Evolutionary conservation across 2,113 vertebrate species (phyloP).

Genomic region (Catharus minimus): DNA sequence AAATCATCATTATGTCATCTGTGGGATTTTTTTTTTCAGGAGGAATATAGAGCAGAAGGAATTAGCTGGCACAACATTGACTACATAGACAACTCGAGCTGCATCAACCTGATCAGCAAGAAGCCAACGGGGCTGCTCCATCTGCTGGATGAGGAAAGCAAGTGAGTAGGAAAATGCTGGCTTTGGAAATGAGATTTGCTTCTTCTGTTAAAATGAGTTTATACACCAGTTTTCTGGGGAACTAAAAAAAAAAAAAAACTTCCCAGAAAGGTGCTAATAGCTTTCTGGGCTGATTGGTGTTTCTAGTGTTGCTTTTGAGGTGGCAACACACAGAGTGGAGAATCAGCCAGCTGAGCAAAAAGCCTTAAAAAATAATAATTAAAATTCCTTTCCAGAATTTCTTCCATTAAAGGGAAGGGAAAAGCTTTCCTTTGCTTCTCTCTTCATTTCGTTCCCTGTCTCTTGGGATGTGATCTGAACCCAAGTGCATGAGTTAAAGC

Average conservation of each 20-base stretch:
- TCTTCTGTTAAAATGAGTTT: background rate
- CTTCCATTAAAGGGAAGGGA: background rate
- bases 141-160: constrained; percentile 98
- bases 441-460: background rate
- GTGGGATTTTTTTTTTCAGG: constrained; percentile 69
- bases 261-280: background rate
- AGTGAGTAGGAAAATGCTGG: constrained; percentile 81
- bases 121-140: constrained; percentile 96
- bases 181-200: background rate
- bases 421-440: background rate
- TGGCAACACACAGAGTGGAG: background rate
- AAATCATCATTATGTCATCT: background rate
- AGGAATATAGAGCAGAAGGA: constrained; percentile 92
- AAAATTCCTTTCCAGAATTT: background rate
- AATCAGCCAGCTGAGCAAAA: background rate
- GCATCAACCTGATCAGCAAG: constrained; percentile 97
- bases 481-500: background rate
- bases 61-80: constrained; percentile 97
- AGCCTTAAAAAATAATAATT: background rate
- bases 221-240: background rate
- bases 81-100: constrained; percentile 95
- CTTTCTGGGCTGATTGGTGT: background rate
- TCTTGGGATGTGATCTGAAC: background rate
- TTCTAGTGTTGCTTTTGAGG: background rate
- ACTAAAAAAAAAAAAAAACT: background rate